These are phyloP conservation scores for Syngnathus acus DNA, from an alignment of 2,797 vertebrate species.

Conservation along the genomic window DNA sequence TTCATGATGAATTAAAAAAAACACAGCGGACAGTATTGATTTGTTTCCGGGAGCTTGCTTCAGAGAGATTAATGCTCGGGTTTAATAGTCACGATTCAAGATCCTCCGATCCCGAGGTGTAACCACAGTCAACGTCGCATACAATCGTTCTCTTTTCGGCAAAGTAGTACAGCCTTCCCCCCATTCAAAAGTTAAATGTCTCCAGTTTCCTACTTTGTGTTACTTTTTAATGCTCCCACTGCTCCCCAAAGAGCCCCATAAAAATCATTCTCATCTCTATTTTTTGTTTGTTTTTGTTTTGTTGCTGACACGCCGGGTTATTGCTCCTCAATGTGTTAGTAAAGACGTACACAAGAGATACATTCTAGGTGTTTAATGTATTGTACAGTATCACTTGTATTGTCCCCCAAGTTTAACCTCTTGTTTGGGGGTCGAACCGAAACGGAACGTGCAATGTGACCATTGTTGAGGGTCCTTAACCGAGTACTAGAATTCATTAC, in stretches of 20 bases:
- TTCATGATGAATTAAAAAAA: slow-evolving; percentile 22
- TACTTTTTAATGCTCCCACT: background rate
- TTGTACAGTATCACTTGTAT: background rate
- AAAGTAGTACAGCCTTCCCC: background rate
- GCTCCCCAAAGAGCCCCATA: background rate
- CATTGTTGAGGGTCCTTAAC: background rate
- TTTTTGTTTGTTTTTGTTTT: no score
- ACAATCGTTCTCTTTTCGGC: background rate
- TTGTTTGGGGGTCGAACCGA: background rate
- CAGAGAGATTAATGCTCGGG: slow-evolving; percentile 15
- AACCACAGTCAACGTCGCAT: slow-evolving; percentile 2
- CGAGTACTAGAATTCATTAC: background rate
- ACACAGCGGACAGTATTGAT: slow-evolving; percentile 24
- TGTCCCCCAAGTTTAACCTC: slow-evolving; percentile 1
- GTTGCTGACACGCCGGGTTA: background rate
- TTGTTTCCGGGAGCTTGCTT: slow-evolving; percentile 20
- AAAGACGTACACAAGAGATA: background rate
- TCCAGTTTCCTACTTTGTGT: slow-evolving; percentile 2
- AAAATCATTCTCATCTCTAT: background rate
- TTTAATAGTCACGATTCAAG: slow-evolving; percentile 6
- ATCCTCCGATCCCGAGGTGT: slow-evolving; percentile 10
- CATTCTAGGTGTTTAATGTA: background rate
- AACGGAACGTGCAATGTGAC: no score
- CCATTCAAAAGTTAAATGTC: background rate
- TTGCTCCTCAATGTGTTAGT: background rate